These are phyloP conservation scores for Polydrusus tereticollis DNA, from an alignment of 2,888 invertebrate genomes.

Conservation along the genomic window DNA sequence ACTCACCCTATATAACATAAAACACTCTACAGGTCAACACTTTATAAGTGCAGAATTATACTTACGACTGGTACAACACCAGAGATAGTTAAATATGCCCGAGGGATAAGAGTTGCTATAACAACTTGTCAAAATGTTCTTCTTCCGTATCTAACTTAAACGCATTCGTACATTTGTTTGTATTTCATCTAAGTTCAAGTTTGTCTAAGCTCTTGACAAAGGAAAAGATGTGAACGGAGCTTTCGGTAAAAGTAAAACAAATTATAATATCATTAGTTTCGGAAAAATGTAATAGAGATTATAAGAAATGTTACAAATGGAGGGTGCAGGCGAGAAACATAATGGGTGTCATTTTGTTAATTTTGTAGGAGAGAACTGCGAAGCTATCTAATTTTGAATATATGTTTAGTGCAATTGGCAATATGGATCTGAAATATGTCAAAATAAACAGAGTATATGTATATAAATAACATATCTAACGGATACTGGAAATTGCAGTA, in stretches of 20 bases:
- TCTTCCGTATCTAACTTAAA: constrained; percentile 16
- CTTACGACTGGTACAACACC: neutral
- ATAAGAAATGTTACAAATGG: neutral
- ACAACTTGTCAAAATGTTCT: constrained; percentile 34
- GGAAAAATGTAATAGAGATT: neutral
- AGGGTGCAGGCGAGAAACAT: neutral
- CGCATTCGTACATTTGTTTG: constrained; percentile 15
- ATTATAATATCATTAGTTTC: constrained; percentile 4
- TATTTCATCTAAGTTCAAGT: constrained; percentile 26
- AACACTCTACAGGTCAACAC: too few relatives aligned
- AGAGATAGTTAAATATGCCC: constrained; percentile 16
- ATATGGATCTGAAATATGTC: too few relatives aligned
- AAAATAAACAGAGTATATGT: too few relatives aligned
- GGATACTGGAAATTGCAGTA: too few relatives aligned
- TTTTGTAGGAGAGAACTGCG: too few relatives aligned
- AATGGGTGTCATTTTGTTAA: too few relatives aligned
- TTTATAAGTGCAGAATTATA: too few relatives aligned
- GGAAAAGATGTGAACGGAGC: neutral
- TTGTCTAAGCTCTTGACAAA: constrained; percentile 17
- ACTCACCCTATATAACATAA: neutral
- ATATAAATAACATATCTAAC: too few relatives aligned
- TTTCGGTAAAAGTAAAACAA: constrained; percentile 7
- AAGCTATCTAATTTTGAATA: too few relatives aligned
- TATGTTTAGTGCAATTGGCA: too few relatives aligned
- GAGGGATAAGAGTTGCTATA: constrained; percentile 28